Evolutionary conservation across 2,797 vertebrate genomes (phyloP).

Genomic region (Masticophis lateralis): DNA sequence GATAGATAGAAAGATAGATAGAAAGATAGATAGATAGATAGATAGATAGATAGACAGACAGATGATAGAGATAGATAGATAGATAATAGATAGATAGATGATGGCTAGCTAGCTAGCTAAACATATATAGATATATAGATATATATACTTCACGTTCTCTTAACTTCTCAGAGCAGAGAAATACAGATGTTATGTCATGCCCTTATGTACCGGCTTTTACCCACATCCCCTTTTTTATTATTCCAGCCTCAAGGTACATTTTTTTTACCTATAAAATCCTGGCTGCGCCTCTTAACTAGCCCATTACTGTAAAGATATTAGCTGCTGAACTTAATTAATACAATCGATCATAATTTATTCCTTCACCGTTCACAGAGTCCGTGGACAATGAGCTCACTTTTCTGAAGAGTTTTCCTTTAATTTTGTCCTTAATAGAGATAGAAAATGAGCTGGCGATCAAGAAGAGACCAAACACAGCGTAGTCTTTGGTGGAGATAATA

Average conservation of each 20-base stretch:
- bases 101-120: no score
- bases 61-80: not conserved
- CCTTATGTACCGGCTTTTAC: not conserved
- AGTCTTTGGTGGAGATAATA: constrained; percentile 57
- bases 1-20: no score
- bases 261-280: constrained; percentile 45
- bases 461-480: constrained; percentile 59
- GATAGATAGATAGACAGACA: not conserved
- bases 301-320: constrained; percentile 69
- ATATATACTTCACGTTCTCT: not conserved
- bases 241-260: constrained; percentile 51
- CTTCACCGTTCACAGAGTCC: constrained; percentile 53
- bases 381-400: constrained; percentile 60
- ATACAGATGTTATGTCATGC: not conserved
- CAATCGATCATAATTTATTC: constrained; percentile 75
- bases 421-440: constrained; percentile 68
- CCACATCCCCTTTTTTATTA: not conserved
- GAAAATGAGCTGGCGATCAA: constrained; percentile 67
- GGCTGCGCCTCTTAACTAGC: constrained; percentile 63
- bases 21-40: not conserved
- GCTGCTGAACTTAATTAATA: constrained; percentile 68
- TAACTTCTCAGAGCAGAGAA: not conserved
- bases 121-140: not conserved
- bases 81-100: not conserved
- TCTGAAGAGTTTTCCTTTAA: constrained; percentile 63